Percentiles rank a stretch among this genome's conserved stretches.
These are phyloP conservation scores for Erebia aethiops DNA, from an alignment of 2,888 invertebrate species.

Conservation along the genomic window DNA sequence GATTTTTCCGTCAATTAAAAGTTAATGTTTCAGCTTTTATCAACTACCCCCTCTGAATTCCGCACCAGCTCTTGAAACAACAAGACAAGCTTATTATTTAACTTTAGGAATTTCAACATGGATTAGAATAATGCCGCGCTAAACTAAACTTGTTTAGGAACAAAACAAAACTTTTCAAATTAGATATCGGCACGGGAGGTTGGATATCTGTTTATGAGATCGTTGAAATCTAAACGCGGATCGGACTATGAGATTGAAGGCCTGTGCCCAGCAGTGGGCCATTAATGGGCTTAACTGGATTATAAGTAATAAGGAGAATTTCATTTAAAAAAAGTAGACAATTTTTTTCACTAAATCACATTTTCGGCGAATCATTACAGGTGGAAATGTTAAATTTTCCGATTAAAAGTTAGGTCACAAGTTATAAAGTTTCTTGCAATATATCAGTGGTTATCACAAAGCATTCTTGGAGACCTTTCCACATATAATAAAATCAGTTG, in stretches of 20 bases:
- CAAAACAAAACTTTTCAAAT: slow-evolving; percentile 39
- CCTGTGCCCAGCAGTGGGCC: too few relatives aligned
- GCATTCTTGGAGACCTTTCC: slow-evolving; percentile 18
- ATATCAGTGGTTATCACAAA: slow-evolving; percentile 14
- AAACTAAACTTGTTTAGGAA: slow-evolving; percentile 31
- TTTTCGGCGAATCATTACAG: too few relatives aligned
- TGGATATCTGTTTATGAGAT: slow-evolving; percentile 31
- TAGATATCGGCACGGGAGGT: slow-evolving; percentile 29
- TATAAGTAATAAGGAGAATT: too few relatives aligned
- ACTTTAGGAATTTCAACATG: slow-evolving; percentile 37
- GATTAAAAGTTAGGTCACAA: neutral
- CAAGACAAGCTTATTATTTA: slow-evolving; percentile 34
- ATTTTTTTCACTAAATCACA: neutral
- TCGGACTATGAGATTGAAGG: too few relatives aligned
- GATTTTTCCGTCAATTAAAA: too few relatives aligned
- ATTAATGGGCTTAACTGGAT: too few relatives aligned
- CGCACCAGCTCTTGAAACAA: neutral
- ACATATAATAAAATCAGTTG: slow-evolving; percentile 2
- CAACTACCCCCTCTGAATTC: neutral
- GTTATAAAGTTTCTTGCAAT: neutral
- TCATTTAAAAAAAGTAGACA: neutral
- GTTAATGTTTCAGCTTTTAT: neutral
- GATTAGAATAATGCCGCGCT: slow-evolving; percentile 36
- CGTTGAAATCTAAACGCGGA: slow-evolving; percentile 29
- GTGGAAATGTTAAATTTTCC: too few relatives aligned